Evolutionary conservation across 2,797 vertebrate genomes (phyloP), one percentile per base, ranked within the genome.

Genomic region (Tympanoctomys barrerae): DNA sequence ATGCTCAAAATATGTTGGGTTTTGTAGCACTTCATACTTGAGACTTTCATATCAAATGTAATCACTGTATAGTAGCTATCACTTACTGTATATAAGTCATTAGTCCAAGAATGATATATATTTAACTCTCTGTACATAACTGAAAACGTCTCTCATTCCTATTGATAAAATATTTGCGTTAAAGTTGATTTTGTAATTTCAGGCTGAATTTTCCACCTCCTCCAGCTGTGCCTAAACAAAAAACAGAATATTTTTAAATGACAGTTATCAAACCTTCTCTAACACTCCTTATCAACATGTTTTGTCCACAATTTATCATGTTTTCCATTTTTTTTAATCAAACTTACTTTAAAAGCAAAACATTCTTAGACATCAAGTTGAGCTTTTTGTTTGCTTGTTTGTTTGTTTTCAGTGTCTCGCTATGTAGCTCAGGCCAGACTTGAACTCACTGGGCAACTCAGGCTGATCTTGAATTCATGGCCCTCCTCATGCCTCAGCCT

Each of bases 331-430:
- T 42, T 87, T 12, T 87, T 12, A 94, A 59, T 83, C 39, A 94
- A 10, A 84, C n/a, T 83, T 89, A 62, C 42, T 96, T 87, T 62
- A 92, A 94, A 97, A 89, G 79, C 28, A 91, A 97, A 91, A 86
- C 91, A 86, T 80, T 94, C 59, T 91, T 90, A 93, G 83, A 91
- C 0, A 3, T 91, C 52, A 94, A 92, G 89, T 94, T 85, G 24
- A 80, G 87, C 88, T 96, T 89, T 82, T 42, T 70, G n/a, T 70
- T 70, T 68, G 14, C 6, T 7, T 31, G 28, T 11, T 31, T n/a
- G 5, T 14, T 28, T 46, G 39, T 7, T 42, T 36, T 11, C 39
- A 46, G 24, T 6, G 39, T 39, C 24, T 46, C 6, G 0, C 39
- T 75, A 14, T 8, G 13, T 46, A 42, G 71, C 39, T 42, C 39